Conservation (phyloP, 2,113 vertebrate species). For the Lepus americanus region DNA sequence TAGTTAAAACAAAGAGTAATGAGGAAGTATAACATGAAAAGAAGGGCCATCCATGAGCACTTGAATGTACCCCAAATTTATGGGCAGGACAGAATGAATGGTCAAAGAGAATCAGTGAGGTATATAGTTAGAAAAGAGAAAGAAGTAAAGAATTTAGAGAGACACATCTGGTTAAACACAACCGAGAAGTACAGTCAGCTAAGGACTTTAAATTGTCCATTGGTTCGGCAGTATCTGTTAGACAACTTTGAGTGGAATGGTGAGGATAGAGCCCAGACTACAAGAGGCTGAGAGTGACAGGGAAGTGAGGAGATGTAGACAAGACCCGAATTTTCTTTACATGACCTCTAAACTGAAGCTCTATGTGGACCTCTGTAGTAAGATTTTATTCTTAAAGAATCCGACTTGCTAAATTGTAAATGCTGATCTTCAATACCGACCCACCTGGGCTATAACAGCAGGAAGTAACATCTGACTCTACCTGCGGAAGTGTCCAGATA, state of each 20-base stretch:
- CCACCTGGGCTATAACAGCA: background rate
- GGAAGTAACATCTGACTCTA: slow-evolving; percentile 16
- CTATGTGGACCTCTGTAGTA: background rate
- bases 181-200: background rate
- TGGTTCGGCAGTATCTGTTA: background rate
- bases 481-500: slow-evolving; percentile 2
- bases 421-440: background rate
- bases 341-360: background rate
- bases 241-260: background rate
- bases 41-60: background rate
- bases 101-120: background rate
- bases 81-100: background rate
- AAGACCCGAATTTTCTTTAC: background rate
- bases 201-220: background rate
- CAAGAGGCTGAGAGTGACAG: background rate
- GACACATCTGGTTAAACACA: background rate
- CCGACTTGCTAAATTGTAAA: background rate
- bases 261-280: background rate
- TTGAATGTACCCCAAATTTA: background rate
- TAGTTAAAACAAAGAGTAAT: background rate
- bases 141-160: background rate
- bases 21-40: background rate
- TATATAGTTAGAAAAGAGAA: background rate
- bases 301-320: background rate
- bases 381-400: slow-evolving; percentile 22